These are phyloP conservation scores for Apamea monoglypha DNA, from an alignment of 2,888 invertebrate genomes.

Conservation along the genomic window DNA sequence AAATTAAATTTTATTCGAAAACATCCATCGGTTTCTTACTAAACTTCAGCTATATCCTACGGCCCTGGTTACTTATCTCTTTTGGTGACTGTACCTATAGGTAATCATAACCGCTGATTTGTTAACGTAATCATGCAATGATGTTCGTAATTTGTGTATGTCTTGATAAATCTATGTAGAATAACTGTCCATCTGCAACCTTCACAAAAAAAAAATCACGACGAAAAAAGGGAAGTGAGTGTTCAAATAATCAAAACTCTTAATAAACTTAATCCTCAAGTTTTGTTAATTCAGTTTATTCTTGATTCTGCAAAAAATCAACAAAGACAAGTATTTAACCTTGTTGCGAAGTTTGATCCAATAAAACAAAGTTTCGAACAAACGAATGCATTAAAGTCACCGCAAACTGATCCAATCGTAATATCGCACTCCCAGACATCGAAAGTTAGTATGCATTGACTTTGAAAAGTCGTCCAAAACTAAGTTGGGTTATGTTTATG, in stretches of 20 bases:
- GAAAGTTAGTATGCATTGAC: slow-evolving; percentile 91
- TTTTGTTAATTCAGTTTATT: slow-evolving; percentile 24
- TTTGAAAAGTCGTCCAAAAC: slow-evolving; percentile 91
- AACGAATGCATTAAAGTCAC: slow-evolving; percentile 90
- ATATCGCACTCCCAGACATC: slow-evolving; percentile 89
- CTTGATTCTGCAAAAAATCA: slow-evolving; percentile 68
- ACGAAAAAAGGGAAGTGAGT: background rate
- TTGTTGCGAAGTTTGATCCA: slow-evolving; percentile 85
- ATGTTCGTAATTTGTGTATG: background rate
- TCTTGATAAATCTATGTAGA: background rate
- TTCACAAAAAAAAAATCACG: background rate
- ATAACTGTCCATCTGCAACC: background rate
- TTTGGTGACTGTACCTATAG: background rate
- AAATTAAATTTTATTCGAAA: too few species aligned
- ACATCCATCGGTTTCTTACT: too few species aligned
- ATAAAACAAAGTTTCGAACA: slow-evolving; percentile 89
- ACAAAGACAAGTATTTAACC: slow-evolving; percentile 83
- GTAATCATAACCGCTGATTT: background rate
- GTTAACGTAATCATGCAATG: background rate
- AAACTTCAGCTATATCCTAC: too few species aligned
- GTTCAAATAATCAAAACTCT: background rate
- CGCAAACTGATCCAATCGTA: slow-evolving; percentile 89
- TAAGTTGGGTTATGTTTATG: slow-evolving; percentile 91
- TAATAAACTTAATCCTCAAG: background rate
- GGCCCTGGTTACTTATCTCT: too few species aligned